Percentiles rank a stretch among this genome's conserved stretches.
These are phyloP conservation scores for Eurytemora carolleeae DNA, from an alignment of 1,140 invertebrate species.

Conservation along the genomic window DNA sequence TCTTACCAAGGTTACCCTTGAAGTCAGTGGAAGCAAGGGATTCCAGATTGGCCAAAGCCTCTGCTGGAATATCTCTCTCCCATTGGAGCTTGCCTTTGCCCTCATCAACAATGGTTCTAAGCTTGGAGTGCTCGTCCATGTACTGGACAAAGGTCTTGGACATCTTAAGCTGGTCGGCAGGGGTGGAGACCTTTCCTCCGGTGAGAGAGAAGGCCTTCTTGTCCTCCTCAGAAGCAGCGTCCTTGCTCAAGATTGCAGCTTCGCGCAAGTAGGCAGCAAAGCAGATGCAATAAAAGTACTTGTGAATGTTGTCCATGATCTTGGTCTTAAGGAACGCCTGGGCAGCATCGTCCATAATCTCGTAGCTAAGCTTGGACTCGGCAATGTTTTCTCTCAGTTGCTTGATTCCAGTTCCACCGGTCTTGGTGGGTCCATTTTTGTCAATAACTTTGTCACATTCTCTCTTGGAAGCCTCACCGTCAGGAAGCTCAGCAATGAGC, in stretches of 20 bases:
- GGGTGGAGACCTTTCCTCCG: slow-evolving; percentile 14
- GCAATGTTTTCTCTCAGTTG: slow-evolving; percentile 15
- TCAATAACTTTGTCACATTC: slow-evolving; percentile 15
- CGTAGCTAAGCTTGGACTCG: slow-evolving; percentile 15
- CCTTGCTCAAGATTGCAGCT: not conserved
- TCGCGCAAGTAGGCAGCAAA: slow-evolving; percentile 14
- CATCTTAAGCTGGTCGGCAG: slow-evolving; percentile 12
- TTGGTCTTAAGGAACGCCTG: slow-evolving; percentile 16
- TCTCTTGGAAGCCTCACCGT: slow-evolving; percentile 14
- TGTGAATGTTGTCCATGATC: slow-evolving; percentile 16
- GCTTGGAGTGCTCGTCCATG: slow-evolving; percentile 10
- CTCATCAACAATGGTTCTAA: slow-evolving; percentile 10
- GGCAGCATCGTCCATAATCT: slow-evolving; percentile 15
- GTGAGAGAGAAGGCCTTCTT: slow-evolving; percentile 14
- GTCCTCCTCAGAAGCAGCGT: slow-evolving; percentile 9
- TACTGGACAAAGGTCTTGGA: slow-evolving; percentile 3
- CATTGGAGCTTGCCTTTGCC: slow-evolving; percentile 14
- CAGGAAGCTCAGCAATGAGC: slow-evolving; percentile 12
- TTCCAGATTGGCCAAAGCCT: slow-evolving; percentile 13
- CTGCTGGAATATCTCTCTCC: slow-evolving; percentile 14
- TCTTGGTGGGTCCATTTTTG: slow-evolving; percentile 12
- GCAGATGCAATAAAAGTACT: slow-evolving; percentile 15
- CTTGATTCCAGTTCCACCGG: slow-evolving; percentile 14
- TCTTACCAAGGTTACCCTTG: slow-evolving; percentile 15
- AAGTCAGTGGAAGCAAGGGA: slow-evolving; percentile 13